phyloP scores from a whole-genome alignment of 2,113 vertebrate species.

The Galemys pyrenaicus region DNA sequence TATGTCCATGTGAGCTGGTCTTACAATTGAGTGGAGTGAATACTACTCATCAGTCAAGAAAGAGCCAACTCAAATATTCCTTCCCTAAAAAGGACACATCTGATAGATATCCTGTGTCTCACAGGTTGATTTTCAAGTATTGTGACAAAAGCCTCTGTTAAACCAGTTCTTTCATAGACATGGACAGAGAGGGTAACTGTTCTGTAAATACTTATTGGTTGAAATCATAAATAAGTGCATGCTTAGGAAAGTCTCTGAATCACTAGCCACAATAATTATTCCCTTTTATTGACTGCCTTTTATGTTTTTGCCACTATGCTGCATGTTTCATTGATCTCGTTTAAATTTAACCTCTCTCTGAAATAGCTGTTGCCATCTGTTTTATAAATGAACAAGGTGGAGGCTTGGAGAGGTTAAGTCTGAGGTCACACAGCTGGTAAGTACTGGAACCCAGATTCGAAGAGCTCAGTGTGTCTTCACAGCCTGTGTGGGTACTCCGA shows the following conservation, averaged over 20 bases:
- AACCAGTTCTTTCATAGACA: neutral
- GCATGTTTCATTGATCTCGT: conserved; percentile 72
- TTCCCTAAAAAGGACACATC: neutral
- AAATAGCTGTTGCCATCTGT: conserved; percentile 36
- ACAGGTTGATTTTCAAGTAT: neutral
- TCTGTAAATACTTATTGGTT: neutral
- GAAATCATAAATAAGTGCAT: conserved; percentile 4
- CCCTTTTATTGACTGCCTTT: conserved; percentile 68
- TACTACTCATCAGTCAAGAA: neutral
- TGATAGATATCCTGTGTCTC: neutral
- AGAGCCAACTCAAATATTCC: neutral
- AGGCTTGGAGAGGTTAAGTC: neutral
- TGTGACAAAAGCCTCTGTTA: neutral
- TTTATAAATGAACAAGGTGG: conserved; percentile 24
- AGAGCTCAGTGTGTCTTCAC: neutral
- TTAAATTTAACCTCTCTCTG: conserved; percentile 65
- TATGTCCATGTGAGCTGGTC: fast-evolving
- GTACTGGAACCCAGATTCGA: fast-evolving
- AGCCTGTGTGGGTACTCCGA: fast-evolving
- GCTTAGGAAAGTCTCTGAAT: conserved; percentile 35
- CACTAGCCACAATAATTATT: conserved; percentile 55
- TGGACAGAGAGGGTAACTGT: neutral
- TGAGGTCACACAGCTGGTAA: neutral
- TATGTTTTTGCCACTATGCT: conserved; percentile 65
- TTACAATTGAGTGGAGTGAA: neutral